A percentile compares a stretch with the other conserved stretches of the same genome.
phyloP scores from a whole-genome alignment of 2,888 invertebrate species.

The Mesoligia furuncula region DNA sequence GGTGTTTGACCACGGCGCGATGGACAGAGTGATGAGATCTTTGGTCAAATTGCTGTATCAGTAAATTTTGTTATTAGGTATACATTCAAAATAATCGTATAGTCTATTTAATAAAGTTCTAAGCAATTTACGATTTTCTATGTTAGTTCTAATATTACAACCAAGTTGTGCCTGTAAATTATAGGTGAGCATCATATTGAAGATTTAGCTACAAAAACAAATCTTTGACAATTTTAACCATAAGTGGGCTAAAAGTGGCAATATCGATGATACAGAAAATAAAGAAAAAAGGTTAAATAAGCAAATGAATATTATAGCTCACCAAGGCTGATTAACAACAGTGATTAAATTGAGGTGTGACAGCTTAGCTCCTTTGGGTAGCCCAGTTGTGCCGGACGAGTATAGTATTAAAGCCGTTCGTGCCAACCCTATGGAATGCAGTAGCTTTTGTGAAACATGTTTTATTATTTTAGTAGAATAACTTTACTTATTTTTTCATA shows the following conservation, averaged over 20 bases:
- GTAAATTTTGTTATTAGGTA: not conserved
- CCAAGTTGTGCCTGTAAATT: not conserved
- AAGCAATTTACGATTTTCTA: not conserved
- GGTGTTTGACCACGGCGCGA: conserved; percentile 82
- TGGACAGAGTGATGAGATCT: conserved; percentile 64
- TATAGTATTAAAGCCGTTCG: conserved; percentile 79
- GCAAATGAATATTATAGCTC: not conserved
- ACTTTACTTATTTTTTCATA: too few species aligned
- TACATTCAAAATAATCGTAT: not conserved
- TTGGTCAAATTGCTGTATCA: conserved; percentile 56
- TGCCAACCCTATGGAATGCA: conserved; percentile 68
- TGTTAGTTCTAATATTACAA: not conserved
- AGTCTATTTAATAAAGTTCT: not conserved
- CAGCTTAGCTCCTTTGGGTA: conserved; percentile 80
- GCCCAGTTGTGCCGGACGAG: conserved; percentile 83
- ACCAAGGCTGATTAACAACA: conserved; percentile 72
- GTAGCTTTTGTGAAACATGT: conserved; percentile 59
- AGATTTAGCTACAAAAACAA: not conserved
- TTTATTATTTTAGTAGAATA: conserved; percentile 43
- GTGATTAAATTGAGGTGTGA: conserved; percentile 80
- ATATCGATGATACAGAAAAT: not conserved
- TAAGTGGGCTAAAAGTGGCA: not conserved
- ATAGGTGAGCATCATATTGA: not conserved
- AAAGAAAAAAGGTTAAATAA: not conserved
- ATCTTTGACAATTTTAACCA: not conserved